A percentile compares a stretch with the other conserved stretches of the same genome.
These are phyloP conservation scores for Myanophis thanlyinensis DNA, from an alignment of 2,113 vertebrate species.

Conservation along the genomic window DNA sequence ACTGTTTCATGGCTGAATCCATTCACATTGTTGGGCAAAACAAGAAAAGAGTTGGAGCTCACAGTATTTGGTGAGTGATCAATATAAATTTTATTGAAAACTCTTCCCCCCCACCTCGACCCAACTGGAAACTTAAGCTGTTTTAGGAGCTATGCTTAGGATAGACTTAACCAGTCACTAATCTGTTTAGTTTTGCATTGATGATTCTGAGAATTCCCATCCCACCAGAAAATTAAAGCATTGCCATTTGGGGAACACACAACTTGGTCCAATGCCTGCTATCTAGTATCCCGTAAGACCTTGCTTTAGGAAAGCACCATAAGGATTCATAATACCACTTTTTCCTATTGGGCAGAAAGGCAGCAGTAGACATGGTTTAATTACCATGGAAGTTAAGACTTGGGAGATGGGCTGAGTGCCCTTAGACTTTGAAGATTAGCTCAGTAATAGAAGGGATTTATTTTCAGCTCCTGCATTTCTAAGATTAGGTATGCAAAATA, in stretches of 20 bases:
- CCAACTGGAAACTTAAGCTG: background rate
- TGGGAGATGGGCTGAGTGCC: background rate
- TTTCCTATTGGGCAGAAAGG: background rate
- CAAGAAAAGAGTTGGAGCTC: conserved; percentile 92
- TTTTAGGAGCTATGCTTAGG: background rate
- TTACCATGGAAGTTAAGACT: background rate
- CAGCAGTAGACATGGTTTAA: background rate
- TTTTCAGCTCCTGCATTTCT: background rate
- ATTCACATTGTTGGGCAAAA: conserved; percentile 85
- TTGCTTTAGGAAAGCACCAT: background rate
- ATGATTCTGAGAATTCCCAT: background rate
- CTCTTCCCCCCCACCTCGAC: background rate
- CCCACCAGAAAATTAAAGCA: background rate
- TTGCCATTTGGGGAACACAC: background rate
- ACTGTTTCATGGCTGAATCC: conserved; percentile 94
- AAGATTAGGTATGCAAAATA: background rate
- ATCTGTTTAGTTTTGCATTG: background rate
- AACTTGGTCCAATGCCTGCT: background rate
- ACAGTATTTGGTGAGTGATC: conserved; percentile 88
- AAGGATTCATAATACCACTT: background rate
- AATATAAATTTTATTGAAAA: background rate
- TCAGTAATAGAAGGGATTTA: background rate
- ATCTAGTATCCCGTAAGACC: background rate
- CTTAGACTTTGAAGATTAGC: background rate
- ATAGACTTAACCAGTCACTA: background rate